Evolutionary conservation across 2,888 invertebrate species (phyloP), one percentile per base, ranked within the genome.

Genomic region (Clitarchus hookeri): DNA sequence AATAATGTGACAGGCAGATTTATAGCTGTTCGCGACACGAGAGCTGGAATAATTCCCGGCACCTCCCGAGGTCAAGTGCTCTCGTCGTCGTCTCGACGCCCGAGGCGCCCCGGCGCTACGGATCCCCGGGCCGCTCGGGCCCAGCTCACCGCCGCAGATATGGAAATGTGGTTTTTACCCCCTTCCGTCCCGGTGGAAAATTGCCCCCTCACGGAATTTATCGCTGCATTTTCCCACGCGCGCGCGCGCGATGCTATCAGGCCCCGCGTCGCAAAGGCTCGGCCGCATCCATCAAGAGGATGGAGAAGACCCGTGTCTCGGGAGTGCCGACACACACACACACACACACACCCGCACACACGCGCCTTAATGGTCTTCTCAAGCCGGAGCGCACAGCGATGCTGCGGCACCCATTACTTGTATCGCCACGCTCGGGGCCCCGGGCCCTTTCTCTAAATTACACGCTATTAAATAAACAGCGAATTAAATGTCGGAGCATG

Each of bases 401-500:
- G 65, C 16, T 65, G 2, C 8, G 0, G n/a, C n/a, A 23, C 1
- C 19, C n/a, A 65, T 65, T 23, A n/a, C 65, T 23, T 19, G 65
- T n/a, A 65, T 65, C 65, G 65, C 8, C 65, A 8, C 65, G 3
- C n/a, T n/a, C 65, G 13, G 23, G 13, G 23, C 65, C 65, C 13
- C 65, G 65, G 65, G 65, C 2, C 8, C n/a, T n/a, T n/a, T 2
- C 65, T 65, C 65, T n/a, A 65, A 65, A 65, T 65, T 65, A 23
- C 65, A 65, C 65, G 65, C 65, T 65, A 65, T 65, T n/a, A 65
- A 65, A 65, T 65, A 65, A 65, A 65, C 65, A 65, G 65, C 65
- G 65, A 65, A 65, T 65, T 65, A 65, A 53, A 65, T 65, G 65
- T 23, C 65, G 65, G 65, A 16, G n/a, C 16, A 3, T n/a, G 16